A percentile compares a stretch with the other conserved stretches of the same genome.
These are phyloP conservation scores for Labroides dimidiatus DNA, from an alignment of 2,797 vertebrate genomes.

Conservation along the genomic window DNA sequence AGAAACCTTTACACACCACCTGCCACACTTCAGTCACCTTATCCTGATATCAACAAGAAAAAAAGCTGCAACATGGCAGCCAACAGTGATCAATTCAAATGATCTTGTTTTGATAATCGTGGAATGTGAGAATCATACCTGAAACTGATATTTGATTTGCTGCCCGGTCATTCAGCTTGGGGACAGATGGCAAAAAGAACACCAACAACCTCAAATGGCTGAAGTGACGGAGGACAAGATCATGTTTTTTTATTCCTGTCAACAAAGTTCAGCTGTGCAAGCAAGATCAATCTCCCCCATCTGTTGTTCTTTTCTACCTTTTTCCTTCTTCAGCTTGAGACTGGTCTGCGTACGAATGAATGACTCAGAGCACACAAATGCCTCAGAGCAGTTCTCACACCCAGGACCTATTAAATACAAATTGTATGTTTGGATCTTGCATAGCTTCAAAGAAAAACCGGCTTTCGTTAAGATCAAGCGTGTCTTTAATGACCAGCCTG, in stretches of 20 bases:
- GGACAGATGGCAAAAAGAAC: not conserved
- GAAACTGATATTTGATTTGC: no score
- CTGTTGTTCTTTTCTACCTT: not conserved
- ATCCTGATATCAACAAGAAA: no score
- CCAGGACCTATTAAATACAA: not conserved
- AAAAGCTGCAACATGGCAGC: no score
- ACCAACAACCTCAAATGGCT: not conserved
- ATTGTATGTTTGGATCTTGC: slow-evolving; percentile 5
- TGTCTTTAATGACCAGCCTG: slow-evolving; percentile 6
- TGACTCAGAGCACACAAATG: no score
- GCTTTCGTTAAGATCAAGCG: slow-evolving; percentile 10
- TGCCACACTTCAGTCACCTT: no score
- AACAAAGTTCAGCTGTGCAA: not conserved
- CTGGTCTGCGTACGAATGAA: no score
- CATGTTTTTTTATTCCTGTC: not conserved
- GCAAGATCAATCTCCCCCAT: slow-evolving; percentile 3
- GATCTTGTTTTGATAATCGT: no score
- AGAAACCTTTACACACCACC: no score
- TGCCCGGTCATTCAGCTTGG: no score
- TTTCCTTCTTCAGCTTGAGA: not conserved
- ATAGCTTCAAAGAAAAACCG: not conserved
- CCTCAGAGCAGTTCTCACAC: no score
- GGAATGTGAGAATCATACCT: no score
- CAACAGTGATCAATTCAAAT: no score
- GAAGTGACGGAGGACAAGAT: slow-evolving; percentile 5